phyloP scores from a whole-genome alignment of 2,888 invertebrate genomes.

The Eilema depressum region DNA sequence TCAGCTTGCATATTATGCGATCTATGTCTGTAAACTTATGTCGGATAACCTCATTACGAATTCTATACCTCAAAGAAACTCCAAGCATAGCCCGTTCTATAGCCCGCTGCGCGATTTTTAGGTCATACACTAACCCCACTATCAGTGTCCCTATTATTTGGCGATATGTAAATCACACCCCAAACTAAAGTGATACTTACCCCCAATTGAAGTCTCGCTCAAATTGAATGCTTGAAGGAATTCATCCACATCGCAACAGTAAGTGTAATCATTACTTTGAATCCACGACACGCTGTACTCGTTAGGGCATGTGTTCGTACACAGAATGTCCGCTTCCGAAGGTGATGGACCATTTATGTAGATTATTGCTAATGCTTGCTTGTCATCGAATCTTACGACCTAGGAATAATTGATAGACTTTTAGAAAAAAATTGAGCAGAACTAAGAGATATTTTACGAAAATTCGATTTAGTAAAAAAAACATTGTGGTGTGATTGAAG shows the following conservation, averaged over 20 bases:
- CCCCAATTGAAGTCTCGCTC: conserved; percentile 26
- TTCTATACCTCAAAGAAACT: too few species aligned
- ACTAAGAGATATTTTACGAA: too few species aligned
- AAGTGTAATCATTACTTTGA: conserved; percentile 28
- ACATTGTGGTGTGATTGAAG: too few species aligned
- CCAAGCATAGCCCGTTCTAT: too few species aligned
- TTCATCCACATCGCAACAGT: conserved; percentile 45
- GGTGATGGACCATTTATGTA: conserved; percentile 47
- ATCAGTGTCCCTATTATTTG: too few species aligned
- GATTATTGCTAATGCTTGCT: conserved; percentile 35
- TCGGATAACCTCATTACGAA: too few species aligned
- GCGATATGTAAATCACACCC: too few species aligned
- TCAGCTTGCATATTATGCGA: too few species aligned
- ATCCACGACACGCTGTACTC: conserved; percentile 25
- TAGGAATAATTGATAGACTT: conserved; percentile 14
- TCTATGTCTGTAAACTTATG: too few species aligned
- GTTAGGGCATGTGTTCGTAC: conserved; percentile 25
- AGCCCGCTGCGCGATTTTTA: too few species aligned
- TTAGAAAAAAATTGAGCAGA: not conserved
- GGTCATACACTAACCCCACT: too few species aligned
- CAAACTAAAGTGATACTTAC: conserved; percentile 17
- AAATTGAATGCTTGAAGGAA: conserved; percentile 37
- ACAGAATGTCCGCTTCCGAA: conserved; percentile 39
- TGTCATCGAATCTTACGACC: conserved; percentile 33
- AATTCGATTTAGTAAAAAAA: too few species aligned